A percentile compares a stretch with the other conserved stretches of the same genome.
phyloP scores from a whole-genome alignment of 35 echinoderm and acorn worm species.

The Anneissia japonica region DNA sequence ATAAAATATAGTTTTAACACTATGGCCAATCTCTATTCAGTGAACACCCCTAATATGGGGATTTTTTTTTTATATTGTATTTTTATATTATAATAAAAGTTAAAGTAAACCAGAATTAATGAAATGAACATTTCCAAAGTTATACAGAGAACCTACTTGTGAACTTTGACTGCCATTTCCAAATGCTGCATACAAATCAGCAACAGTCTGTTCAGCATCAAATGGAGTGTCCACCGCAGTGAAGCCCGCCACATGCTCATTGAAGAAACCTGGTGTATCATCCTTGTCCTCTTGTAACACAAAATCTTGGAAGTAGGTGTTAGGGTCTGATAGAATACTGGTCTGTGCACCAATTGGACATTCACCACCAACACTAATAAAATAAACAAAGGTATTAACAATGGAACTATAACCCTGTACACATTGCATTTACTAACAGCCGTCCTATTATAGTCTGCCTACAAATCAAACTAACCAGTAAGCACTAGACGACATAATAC shows the following conservation, averaged over 20 bases:
- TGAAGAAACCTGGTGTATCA: constrained; percentile 51
- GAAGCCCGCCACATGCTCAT: constrained; percentile 68
- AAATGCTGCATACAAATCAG: background rate
- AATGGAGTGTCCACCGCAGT: background rate
- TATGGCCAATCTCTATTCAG: no score
- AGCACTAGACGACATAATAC: no score
- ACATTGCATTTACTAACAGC: no score
- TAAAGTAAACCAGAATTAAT: no score
- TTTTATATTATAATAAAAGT: background rate
- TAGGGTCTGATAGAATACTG: constrained; percentile 5
- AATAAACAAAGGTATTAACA: no score
- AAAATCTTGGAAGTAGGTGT: constrained; percentile 72
- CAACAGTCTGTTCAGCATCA: background rate
- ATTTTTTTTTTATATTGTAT: no score
- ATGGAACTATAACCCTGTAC: no score
- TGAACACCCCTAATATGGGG: no score
- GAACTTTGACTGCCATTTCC: background rate
- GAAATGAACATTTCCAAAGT: no score
- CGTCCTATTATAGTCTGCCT: no score
- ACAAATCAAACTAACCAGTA: no score
- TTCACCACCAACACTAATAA: background rate
- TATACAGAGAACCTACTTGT: background rate
- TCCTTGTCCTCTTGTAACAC: constrained; percentile 34
- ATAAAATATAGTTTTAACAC: no score
- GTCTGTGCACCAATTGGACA: constrained; percentile 66